A percentile compares a stretch with the other conserved stretches of the same genome.
Conservation (phyloP, 2,797 vertebrate genomes). For the Setipinna tenuifilis region DNA sequence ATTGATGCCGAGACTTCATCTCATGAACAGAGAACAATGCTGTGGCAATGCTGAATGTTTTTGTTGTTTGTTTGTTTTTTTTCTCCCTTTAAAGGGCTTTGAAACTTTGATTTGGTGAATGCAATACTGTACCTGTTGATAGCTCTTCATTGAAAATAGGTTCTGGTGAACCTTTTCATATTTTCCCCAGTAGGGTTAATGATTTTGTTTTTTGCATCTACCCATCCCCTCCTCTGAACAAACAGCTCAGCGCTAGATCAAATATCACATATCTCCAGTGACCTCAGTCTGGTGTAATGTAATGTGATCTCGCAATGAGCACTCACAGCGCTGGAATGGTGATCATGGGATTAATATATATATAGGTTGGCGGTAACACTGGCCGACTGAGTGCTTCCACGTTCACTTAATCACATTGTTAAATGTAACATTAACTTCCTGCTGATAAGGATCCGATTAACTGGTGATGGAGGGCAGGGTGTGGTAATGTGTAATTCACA, state of each 20-base stretch:
- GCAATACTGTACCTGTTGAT: not conserved
- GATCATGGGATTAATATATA: slow-evolving; percentile 2
- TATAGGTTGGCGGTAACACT: not conserved
- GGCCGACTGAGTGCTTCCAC: not conserved
- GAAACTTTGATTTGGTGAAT: not conserved
- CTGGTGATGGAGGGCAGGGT: slow-evolving; percentile 34
- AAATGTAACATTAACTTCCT: slow-evolving; percentile 55
- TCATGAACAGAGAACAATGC: not conserved
- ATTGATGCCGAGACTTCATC: not conserved
- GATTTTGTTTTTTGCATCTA: not conserved
- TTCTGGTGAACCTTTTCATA: not conserved
- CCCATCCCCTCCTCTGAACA: not conserved
- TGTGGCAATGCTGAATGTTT: not conserved
- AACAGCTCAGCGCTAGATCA: not conserved
- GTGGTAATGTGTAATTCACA: not conserved
- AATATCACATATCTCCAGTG: slow-evolving; percentile 6
- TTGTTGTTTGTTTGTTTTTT: not conserved
- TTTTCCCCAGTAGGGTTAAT: not conserved
- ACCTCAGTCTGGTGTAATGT: slow-evolving; percentile 4
- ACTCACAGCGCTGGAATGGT: not conserved
- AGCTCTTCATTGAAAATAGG: not conserved
- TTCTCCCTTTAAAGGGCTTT: not conserved
- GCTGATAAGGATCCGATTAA: slow-evolving; percentile 67
- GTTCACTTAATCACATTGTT: slow-evolving; percentile 4
- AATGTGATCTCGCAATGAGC: not conserved